Percentiles rank a stretch among this genome's conserved stretches.
Conservation (phyloP, 2,888 invertebrate species). For the Leptinotarsa juncta region DNA sequence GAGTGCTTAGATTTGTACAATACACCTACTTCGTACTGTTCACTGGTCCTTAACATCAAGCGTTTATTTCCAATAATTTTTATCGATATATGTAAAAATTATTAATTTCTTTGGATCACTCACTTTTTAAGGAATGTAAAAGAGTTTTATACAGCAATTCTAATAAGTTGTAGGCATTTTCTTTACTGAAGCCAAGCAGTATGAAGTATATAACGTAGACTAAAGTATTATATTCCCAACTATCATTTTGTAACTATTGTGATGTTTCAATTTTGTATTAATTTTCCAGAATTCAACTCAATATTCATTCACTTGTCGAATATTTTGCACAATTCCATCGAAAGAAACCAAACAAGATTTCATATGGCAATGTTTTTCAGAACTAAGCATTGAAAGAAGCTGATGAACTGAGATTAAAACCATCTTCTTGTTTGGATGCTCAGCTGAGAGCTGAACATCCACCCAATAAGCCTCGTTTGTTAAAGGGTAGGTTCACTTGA, state of each 20-base stretch:
- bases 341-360: slow-evolving; percentile 31
- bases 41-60: slow-evolving; percentile 9
- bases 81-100: slow-evolving; percentile 15
- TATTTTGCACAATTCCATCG: slow-evolving; percentile 31
- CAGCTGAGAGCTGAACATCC: too few relatives aligned
- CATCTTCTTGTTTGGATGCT: neutral
- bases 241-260: slow-evolving; percentile 60
- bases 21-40: slow-evolving; percentile 45
- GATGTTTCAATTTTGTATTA: slow-evolving; percentile 57
- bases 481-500: too few relatives aligned
- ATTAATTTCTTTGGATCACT: slow-evolving; percentile 7
- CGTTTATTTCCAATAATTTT: slow-evolving; percentile 5
- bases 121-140: slow-evolving; percentile 31
- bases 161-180: slow-evolving; percentile 5
- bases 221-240: slow-evolving; percentile 55
- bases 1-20: slow-evolving; percentile 62
- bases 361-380: neutral
- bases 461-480: too few relatives aligned
- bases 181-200: slow-evolving; percentile 50
- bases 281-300: slow-evolving; percentile 38
- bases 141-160: slow-evolving; percentile 37
- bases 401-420: neutral
- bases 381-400: neutral
- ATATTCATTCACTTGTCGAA: slow-evolving; percentile 35
- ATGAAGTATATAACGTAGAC: slow-evolving; percentile 54